Base-by-base conservation (phyloP, 2,797 vertebrate species). In the Crypturellus tataupa region DNA sequence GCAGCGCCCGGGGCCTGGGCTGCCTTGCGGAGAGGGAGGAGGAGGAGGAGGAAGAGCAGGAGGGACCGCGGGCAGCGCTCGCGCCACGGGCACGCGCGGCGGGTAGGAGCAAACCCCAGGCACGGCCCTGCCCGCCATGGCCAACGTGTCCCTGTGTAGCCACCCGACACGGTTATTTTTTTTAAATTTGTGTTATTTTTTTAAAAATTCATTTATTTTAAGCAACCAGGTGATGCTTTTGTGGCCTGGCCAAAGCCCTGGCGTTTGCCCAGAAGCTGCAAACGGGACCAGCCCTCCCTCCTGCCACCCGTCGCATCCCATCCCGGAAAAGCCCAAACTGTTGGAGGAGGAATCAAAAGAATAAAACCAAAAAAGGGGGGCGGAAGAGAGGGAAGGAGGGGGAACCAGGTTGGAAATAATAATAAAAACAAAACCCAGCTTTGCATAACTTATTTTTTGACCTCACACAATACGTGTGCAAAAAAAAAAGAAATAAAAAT, bases 221-320 rank as follows among this genome's bases (percentile, higher is more conserved):
- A 97, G 91, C 96, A 96, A 97, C 68, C 95, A 94, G 93, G 96
- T 96, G 96, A 97, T 96, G 96, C 90, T 94, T 93, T 40, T 95
- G 85, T 92, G 94, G 96, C 96, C 96, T 94, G 97, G 96, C 96
- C 93, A 96, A 97, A 97, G 85, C 90, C 95, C 96, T 95, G 95
- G 92, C 87, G 96, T 97, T 98, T 97, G 97, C 97, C 97, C 64
- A 92, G 95, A 97, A 97, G 96, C 97, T 97, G 97, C 97, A 97
- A 97, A 98, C 94, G 97, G 96, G 97, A 96, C 92, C 27, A 85
- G 82, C 89, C 88, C 53, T 91, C 86, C 90, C 84, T 95, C 92
- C 93, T 93, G 92, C 92, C 92, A 60, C 89, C 93, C 58, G 10
- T 89, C 84, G 77, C 90, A 72, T 96, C 96, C 96, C 95, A 96